A percentile compares a stretch with the other conserved stretches of the same genome.
Evolutionary conservation across 2,113 vertebrate species (phyloP).

Genomic region (Leucopsar rothschildi): DNA sequence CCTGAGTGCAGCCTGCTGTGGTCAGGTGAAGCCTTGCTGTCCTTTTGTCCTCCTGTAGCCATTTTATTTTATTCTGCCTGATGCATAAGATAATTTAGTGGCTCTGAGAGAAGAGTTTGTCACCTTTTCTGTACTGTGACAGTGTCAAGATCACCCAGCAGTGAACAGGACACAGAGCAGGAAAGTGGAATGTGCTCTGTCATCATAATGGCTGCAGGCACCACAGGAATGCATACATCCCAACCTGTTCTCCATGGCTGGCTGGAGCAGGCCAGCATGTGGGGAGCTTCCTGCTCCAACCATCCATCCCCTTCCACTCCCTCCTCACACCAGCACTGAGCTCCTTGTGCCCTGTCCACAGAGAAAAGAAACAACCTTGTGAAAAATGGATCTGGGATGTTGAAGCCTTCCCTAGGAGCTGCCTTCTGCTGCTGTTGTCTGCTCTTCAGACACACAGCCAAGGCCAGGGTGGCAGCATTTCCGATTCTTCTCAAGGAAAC

Average conservation of each 20-base stretch:
- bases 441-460: neutral
- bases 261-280: neutral
- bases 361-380: neutral
- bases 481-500: neutral
- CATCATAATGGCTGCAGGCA: neutral
- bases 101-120: neutral
- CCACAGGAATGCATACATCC: neutral
- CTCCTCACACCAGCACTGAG: neutral
- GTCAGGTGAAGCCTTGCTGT: neutral
- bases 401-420: neutral
- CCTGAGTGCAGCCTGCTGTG: neutral
- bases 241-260: neutral
- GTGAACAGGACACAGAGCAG: neutral
- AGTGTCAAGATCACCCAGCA: neutral
- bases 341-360: neutral
- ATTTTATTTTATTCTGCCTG: neutral
- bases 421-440: neutral
- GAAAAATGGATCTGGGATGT: accelerated
- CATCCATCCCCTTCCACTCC: neutral
- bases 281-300: neutral
- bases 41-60: neutral
- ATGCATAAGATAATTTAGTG: neutral
- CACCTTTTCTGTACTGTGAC: neutral
- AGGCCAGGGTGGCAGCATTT: neutral
- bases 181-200: neutral